Conservation (phyloP, 2,797 vertebrate species). For the Arrhamphus sclerolepis region DNA sequence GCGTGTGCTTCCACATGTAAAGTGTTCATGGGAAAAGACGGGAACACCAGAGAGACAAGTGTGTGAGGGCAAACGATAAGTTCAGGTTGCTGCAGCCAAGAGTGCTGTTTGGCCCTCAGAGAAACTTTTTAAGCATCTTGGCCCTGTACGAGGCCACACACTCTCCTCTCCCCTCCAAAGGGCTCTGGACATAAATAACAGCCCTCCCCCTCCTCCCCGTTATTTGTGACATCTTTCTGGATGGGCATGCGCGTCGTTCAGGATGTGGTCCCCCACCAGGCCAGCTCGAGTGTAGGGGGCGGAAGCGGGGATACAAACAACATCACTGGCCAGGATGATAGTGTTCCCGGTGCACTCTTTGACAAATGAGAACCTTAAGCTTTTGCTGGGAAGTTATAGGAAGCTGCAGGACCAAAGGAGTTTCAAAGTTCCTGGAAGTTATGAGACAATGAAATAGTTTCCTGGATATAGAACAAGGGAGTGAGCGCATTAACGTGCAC, state of each 20-base stretch:
- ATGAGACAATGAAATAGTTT: constrained; percentile 39
- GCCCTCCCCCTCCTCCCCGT: constrained; percentile 30
- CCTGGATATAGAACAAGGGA: constrained; percentile 26
- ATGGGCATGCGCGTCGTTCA: constrained; percentile 38
- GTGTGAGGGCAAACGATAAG: constrained; percentile 25
- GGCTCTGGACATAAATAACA: constrained; percentile 54
- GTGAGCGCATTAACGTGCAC: constrained; percentile 23
- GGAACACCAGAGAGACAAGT: constrained; percentile 6
- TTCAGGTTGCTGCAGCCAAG: constrained; percentile 32
- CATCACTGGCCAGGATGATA: constrained; percentile 34
- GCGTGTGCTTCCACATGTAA: constrained; percentile 25
- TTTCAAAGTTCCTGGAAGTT: constrained; percentile 47
- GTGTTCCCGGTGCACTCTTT: constrained; percentile 29
- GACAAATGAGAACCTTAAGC: constrained; percentile 37
- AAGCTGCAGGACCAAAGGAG: constrained; percentile 30
- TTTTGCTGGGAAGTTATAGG: constrained; percentile 40
- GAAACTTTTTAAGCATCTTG: constrained; percentile 49
- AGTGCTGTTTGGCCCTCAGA: constrained; percentile 46
- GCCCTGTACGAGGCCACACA: constrained; percentile 51
- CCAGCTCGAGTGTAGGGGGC: constrained; percentile 25
- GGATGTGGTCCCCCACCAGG: constrained; percentile 55
- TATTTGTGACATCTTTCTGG: constrained; percentile 64
- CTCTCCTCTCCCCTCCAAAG: constrained; percentile 41
- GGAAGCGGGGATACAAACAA: constrained; percentile 44
- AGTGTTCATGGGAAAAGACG: constrained; percentile 24